A percentile compares a stretch with the other conserved stretches of the same genome.
Evolutionary conservation across 92 coral and sea anemone species (phyloP).

Genomic region (Meandrina meandrites): DNA sequence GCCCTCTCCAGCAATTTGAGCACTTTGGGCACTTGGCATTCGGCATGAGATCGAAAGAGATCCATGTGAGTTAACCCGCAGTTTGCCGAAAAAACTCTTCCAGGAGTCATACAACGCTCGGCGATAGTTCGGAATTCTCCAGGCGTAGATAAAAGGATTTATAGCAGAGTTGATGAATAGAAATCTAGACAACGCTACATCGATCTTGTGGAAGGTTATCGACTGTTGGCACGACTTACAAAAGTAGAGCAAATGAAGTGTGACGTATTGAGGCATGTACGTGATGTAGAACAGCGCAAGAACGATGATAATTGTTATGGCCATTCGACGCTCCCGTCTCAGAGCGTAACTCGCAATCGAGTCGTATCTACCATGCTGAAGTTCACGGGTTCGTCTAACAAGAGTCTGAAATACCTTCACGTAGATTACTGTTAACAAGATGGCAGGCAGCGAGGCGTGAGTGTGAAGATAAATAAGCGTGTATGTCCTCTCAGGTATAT

Average conservation of each 20-base stretch:
- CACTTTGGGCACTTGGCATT: not conserved
- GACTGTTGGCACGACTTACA: slow-evolving; percentile 18
- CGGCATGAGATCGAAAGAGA: not conserved
- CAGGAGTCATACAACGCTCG: slow-evolving; percentile 20
- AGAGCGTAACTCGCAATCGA: not conserved
- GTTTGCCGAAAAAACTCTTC: not conserved
- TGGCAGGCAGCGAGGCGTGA: slow-evolving; percentile 44
- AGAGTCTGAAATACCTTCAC: slow-evolving; percentile 14
- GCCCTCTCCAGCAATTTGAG: not conserved
- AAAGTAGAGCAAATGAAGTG: slow-evolving; percentile 20
- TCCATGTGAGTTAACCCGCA: not conserved
- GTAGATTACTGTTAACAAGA: slow-evolving; percentile 39
- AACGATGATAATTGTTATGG: slow-evolving; percentile 20
- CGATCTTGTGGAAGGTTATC: slow-evolving; percentile 6
- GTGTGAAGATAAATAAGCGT: slow-evolving; percentile 48
- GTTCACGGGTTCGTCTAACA: slow-evolving; percentile 1
- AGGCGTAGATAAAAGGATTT: slow-evolving; percentile 28
- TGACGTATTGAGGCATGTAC: slow-evolving; percentile 15
- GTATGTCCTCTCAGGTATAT: slow-evolving; percentile 14
- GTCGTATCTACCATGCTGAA: slow-evolving; percentile 1
- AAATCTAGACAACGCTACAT: slow-evolving; percentile 13
- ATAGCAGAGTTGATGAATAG: slow-evolving; percentile 25
- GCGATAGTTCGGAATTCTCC: slow-evolving; percentile 31
- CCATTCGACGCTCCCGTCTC: not conserved
- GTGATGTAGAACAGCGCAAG: slow-evolving; percentile 29